A percentile compares a stretch with the other conserved stretches of the same genome.
phyloP scores from a whole-genome alignment of 2,113 vertebrate species.

The Catagonus wagneri region DNA sequence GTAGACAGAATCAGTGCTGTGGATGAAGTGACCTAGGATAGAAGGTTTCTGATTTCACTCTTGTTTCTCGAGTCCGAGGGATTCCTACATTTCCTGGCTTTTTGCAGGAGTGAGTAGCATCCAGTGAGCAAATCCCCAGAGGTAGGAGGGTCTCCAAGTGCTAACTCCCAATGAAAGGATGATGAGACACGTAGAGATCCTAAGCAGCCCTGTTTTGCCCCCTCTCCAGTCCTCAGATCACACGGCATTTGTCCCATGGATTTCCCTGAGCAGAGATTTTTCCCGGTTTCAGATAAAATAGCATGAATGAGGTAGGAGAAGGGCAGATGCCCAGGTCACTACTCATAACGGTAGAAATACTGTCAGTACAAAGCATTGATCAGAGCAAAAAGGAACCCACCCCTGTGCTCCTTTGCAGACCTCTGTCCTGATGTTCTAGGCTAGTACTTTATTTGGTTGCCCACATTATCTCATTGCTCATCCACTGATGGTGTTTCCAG shows the following conservation, averaged over 20 bases:
- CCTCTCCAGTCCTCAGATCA: slow-evolving; percentile 66
- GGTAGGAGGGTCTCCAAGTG: not conserved
- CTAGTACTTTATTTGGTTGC: not conserved
- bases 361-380: not conserved
- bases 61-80: slow-evolving; percentile 45
- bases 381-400: not conserved
- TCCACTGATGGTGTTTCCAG: not conserved
- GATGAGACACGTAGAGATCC: slow-evolving; percentile 54
- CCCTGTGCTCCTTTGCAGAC: slow-evolving; percentile 17
- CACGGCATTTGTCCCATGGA: not conserved
- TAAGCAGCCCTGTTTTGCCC: slow-evolving; percentile 58
- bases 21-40: slow-evolving; percentile 39
- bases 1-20: slow-evolving; percentile 17
- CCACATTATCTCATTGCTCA: not conserved
- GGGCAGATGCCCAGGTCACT: not conserved
- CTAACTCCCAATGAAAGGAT: slow-evolving; percentile 52
- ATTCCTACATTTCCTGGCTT: not conserved
- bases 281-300: slow-evolving; percentile 45
- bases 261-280: slow-evolving; percentile 58
- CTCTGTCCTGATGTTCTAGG: not conserved
- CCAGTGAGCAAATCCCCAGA: slow-evolving; percentile 31
- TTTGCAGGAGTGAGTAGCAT: not conserved
- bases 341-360: not conserved
- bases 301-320: slow-evolving; percentile 3
- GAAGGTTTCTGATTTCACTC: slow-evolving; percentile 60